A percentile compares a stretch with the other conserved stretches of the same genome.
These are phyloP conservation scores for Drosophila jambulina DNA, from an alignment of 1,140 invertebrate species.

Conservation along the genomic window DNA sequence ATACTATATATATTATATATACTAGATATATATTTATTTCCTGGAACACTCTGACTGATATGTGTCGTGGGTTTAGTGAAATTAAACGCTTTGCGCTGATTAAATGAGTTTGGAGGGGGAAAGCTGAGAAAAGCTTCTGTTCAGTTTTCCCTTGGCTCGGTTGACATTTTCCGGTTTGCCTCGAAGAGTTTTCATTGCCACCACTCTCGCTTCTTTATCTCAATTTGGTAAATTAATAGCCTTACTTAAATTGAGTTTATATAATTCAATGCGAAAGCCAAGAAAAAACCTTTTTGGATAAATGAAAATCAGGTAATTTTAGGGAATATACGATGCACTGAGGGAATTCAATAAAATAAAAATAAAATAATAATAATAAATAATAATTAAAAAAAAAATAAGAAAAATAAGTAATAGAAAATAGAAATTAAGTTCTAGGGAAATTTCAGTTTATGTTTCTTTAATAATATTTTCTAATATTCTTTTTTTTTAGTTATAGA, in stretches of 20 bases:
- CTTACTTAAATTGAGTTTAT: constrained; percentile 57
- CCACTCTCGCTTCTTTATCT: not conserved
- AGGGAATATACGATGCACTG: not conserved
- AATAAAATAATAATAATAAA: no score
- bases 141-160: constrained; percentile 14
- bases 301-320: not conserved
- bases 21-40: not conserved
- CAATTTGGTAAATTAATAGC: constrained; percentile 60
- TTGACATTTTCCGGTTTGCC: constrained; percentile 55
- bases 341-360: no score
- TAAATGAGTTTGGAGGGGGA: constrained; percentile 65
- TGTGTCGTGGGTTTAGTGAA: constrained; percentile 51
- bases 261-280: constrained; percentile 5
- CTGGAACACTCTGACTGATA: constrained; percentile 43
- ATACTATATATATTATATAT: not conserved
- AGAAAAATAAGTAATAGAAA: no score
- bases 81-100: constrained; percentile 76
- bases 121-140: constrained; percentile 17
- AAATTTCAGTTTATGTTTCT: not conserved
- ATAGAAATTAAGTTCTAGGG: no score
- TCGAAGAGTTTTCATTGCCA: not conserved
- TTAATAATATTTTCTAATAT: not conserved
- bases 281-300: not conserved
- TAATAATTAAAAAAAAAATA: no score
- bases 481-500: not conserved